Conservation (phyloP, 2,797 vertebrate genomes). For the Tenualosa ilisha region DNA sequence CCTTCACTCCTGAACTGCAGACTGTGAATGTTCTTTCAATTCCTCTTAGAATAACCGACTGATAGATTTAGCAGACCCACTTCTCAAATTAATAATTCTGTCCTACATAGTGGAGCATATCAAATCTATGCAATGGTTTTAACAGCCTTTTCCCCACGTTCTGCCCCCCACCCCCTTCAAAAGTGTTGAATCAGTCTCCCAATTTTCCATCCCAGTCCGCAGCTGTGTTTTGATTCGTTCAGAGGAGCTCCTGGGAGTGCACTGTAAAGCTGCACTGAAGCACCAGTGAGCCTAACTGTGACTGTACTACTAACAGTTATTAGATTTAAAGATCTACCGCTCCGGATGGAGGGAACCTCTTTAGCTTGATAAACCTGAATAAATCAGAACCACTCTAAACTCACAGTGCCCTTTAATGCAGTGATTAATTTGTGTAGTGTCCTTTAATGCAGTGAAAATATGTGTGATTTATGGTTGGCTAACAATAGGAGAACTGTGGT, state of each 20-base stretch:
- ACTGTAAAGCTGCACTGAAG: slow-evolving; percentile 19
- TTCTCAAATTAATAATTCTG: slow-evolving; percentile 73
- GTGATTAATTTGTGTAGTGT: not conserved
- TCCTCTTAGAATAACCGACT: slow-evolving; percentile 72
- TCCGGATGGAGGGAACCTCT: not conserved
- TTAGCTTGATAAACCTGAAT: slow-evolving; percentile 17
- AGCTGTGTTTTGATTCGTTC: slow-evolving; percentile 67
- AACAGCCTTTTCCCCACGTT: slow-evolving; percentile 62
- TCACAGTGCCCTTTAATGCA: not conserved
- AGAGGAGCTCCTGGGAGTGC: slow-evolving; percentile 18
- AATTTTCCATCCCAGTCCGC: slow-evolving; percentile 60
- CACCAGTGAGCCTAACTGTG: slow-evolving; percentile 34
- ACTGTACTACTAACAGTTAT: slow-evolving; percentile 17
- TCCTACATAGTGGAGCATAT: slow-evolving; percentile 66
- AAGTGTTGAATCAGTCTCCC: slow-evolving; percentile 58
- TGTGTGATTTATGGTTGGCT: not conserved
- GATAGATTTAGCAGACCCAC: slow-evolving; percentile 76
- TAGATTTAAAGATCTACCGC: slow-evolving; percentile 17
- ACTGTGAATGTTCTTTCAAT: slow-evolving; percentile 63
- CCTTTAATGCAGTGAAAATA: no score
- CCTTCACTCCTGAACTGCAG: slow-evolving; percentile 58
- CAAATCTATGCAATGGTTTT: slow-evolving; percentile 70
- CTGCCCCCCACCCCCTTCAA: slow-evolving; percentile 58
- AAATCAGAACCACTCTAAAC: not conserved
- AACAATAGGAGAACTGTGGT: not conserved